Evolutionary conservation across 2,888 invertebrate species (phyloP), one percentile per base, ranked within the genome.

Genomic region (Lasioglossum zephyrum): DNA sequence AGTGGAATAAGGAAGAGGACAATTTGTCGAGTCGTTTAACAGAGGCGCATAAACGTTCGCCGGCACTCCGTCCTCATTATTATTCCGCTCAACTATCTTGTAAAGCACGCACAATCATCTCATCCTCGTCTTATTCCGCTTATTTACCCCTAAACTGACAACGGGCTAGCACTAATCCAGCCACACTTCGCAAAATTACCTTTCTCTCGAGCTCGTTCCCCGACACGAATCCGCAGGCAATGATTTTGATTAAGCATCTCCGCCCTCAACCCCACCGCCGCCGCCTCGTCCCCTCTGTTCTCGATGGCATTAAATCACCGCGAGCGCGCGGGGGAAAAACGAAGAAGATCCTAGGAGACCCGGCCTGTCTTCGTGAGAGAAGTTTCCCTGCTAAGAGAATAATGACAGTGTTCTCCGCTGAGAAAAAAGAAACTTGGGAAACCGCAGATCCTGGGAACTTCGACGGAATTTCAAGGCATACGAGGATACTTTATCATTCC

Each of bases 231-330:
- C 79, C 86, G 77, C 86, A 79, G 66, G 90, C 87, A 89, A 91
- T 91, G 90, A 91, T 91, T 91, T 91, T 91, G 91, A 91, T 91
- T 89, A 86, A 91, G 89, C 81, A 69, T 77, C 72, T 73, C 16
- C 69, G 18, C 36, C 69, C 69, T 18, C 18, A 9, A 4, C 36
- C 18, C 36, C 36, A 26, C 47, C 22, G n/a, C n/a, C 11, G 49
- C 73, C 3, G 4, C n/a, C 41, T 44, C 47, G n/a, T 26, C 77
- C n/a, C 70, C 57, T 16, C 22, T n/a, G 47, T 63, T 66, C 85
- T 49, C 41, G 36, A 22, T n/a, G 75, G 79, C 85, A 78, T 91
- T 91, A 91, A 91, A 91, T 91, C 91, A 91, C 84, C 79, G 79
- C 77, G 73, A 6, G 81, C 44, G 63, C 22, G 49, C 18, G 41